Base-by-base conservation (phyloP, 64 coral and sea anemone species). In the Stylophora pistillata region DNA sequence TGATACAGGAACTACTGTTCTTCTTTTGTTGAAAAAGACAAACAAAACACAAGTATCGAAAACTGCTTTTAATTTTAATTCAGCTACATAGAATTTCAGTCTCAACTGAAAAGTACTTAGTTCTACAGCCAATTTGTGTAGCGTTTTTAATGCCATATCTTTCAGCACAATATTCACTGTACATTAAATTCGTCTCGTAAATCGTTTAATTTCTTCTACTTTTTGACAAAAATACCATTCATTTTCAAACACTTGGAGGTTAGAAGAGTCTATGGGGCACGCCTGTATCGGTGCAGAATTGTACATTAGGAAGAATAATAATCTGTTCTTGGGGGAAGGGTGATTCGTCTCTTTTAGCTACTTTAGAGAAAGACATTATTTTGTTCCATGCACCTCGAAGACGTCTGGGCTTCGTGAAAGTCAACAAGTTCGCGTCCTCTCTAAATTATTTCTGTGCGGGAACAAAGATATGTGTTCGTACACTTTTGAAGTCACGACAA, bases 161-260 rank as follows among this genome's bases (percentile, higher is more conserved):
- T 79, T 79, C 15, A 41, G 63, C 32, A 34, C 62, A 63, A 69
- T 33, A 84, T 84, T 84, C 17, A 70, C 80, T 84, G 80, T 84
- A 84, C 80, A 84, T 53, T 69, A 53, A 84, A 25, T 84, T 70
- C 58, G 34, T 65, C 61, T 63, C 64, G 18, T 53, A 34, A 52
- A 53, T 28, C 37, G 62, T 84, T n/a, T 21, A 83, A 53, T 16
- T 53, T 27, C 34, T 14, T 12, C 58, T 12, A 15, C 31, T 82
- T 28, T 17, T 84, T 70, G 33, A 70, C 61, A 84, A 84, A 84
- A 69, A 84, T 84, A 84, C 23, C 13, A 27, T 84, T 13, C 25
- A 23, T 53, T 70, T 77, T 13, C n/a, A 77, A 56, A 55, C 5
- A 20, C 63, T 30, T 21, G 2, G 1, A 0, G 17, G 13, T 37